These are phyloP conservation scores for Myotis myotis DNA, from an alignment of 2,797 vertebrate species.

Conservation along the genomic window DNA sequence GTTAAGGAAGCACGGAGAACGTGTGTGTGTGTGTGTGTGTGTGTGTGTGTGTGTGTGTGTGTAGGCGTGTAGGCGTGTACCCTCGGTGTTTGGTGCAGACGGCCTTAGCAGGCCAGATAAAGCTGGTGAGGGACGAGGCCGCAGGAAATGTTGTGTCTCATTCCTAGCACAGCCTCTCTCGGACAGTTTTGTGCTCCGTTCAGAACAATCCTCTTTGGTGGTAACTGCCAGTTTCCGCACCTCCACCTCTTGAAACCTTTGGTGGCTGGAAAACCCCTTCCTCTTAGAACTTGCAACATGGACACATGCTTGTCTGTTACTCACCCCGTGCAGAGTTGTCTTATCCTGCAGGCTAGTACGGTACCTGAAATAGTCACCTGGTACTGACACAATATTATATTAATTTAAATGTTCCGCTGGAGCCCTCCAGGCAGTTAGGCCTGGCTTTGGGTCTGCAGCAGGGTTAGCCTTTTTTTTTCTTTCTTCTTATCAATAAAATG, in stretches of 20 bases:
- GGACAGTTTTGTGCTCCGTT: not conserved
- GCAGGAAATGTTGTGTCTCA: conserved; percentile 4
- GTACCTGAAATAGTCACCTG: not conserved
- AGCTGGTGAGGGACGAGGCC: not conserved
- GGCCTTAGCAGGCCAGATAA: not conserved
- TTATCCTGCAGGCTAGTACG: not conserved
- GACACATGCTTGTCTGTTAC: not conserved
- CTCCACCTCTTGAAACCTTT: not conserved
- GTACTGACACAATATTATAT: not conserved
- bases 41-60: too few relatives aligned
- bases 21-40: too few relatives aligned
- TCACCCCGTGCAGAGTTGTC: not conserved
- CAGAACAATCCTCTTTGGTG: not conserved
- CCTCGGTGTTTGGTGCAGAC: not conserved
- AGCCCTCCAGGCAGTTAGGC: not conserved
- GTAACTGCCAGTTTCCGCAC: not conserved
- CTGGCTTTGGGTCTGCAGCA: not conserved
- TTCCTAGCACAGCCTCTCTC: not conserved
- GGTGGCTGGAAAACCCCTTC: not conserved
- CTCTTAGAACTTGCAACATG: not conserved
- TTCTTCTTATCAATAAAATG: too few relatives aligned
- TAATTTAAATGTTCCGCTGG: not conserved
- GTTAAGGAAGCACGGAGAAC: not conserved
- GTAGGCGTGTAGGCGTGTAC: not conserved
- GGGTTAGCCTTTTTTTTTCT: too few relatives aligned